These are phyloP conservation scores for Loris lydekkerianus DNA, from an alignment of 2,797 vertebrate genomes.

Conservation along the genomic window DNA sequence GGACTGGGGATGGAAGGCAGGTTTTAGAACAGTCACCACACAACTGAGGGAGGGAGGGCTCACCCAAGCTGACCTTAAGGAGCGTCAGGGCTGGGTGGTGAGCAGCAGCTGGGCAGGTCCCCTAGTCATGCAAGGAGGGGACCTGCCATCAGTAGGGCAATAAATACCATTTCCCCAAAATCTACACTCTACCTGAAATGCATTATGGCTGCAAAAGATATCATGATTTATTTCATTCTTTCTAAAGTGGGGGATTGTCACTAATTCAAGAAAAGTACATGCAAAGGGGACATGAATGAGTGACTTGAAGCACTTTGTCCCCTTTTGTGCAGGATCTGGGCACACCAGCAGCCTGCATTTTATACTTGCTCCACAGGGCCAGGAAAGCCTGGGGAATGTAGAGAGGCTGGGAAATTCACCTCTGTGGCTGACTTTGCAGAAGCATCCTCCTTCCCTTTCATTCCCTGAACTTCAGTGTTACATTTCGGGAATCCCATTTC, in stretches of 20 bases:
- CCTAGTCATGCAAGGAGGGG: background rate
- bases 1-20: slow-evolving; percentile 88
- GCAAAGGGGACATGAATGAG: background rate
- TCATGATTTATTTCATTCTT: background rate
- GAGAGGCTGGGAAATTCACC: background rate
- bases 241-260: background rate
- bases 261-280: background rate
- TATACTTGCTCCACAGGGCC: background rate
- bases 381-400: background rate
- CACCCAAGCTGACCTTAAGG: background rate
- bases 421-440: background rate
- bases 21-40: slow-evolving; percentile 38
- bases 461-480: background rate
- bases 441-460: background rate
- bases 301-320: background rate
- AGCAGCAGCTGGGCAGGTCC: background rate
- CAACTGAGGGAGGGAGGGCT: background rate
- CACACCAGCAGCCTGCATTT: background rate
- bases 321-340: background rate
- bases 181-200: background rate
- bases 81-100: background rate
- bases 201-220: background rate
- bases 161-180: background rate
- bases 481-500: background rate
- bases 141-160: background rate